phyloP scores from a whole-genome alignment of 37 sponge, comb jelly and placozoan species.

The Halichondria panicea region DNA sequence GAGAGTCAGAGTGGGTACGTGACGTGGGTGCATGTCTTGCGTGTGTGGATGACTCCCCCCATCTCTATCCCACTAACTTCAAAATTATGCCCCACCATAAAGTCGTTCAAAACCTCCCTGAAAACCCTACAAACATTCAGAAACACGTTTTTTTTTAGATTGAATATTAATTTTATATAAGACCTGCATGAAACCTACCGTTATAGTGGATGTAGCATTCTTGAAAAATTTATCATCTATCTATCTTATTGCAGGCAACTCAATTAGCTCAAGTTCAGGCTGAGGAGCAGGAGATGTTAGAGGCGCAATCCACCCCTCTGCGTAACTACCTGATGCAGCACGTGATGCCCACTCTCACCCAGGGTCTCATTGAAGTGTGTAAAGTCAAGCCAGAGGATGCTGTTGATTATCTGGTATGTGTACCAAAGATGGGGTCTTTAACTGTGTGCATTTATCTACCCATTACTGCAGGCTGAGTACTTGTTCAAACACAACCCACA shows the following conservation, averaged over 20 bases:
- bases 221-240: neutral
- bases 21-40: too few species aligned
- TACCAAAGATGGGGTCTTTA: neutral
- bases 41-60: neutral
- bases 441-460: too few species aligned
- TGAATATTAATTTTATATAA: too few species aligned
- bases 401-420: constrained; percentile 87
- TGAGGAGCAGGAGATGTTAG: constrained; percentile 84
- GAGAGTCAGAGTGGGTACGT: constrained; percentile 85
- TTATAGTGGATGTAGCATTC: neutral
- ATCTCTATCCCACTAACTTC: too few species aligned
- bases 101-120: too few species aligned
- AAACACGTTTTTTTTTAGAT: too few species aligned
- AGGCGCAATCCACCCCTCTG: constrained; percentile 78
- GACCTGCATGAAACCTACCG: too few species aligned
- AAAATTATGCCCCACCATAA: too few species aligned
- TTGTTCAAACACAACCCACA: constrained; percentile 88
- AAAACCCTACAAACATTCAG: too few species aligned
- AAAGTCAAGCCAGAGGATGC: constrained; percentile 91
- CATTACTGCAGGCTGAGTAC: constrained; percentile 79
- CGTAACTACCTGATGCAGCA: constrained; percentile 88
- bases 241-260: constrained; percentile 14
- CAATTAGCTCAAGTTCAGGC: constrained; percentile 58
- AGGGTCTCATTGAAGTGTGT: constrained; percentile 85
- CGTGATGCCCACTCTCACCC: constrained; percentile 93